phyloP scores from a whole-genome alignment of 2,888 invertebrate genomes.

The Lomographa bimaculata region DNA sequence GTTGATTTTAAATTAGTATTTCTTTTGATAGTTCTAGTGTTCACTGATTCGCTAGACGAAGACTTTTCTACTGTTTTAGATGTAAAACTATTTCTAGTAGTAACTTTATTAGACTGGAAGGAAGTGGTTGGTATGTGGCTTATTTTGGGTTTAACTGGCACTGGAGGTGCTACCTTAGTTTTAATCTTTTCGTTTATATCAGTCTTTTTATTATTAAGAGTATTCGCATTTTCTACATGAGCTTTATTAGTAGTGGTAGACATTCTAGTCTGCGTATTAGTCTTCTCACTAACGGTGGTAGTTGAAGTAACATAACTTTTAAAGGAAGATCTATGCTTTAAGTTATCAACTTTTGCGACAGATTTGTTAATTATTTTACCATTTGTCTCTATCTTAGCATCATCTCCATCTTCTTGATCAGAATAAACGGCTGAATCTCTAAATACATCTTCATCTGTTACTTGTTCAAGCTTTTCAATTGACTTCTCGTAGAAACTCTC shows the following conservation, averaged over 20 bases:
- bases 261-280: slow-evolving; percentile 46
- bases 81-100: slow-evolving; percentile 35
- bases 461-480: slow-evolving; percentile 89
- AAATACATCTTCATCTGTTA: slow-evolving; percentile 87
- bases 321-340: slow-evolving; percentile 58
- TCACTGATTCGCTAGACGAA: slow-evolving; percentile 56
- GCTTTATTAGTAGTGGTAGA: slow-evolving; percentile 25
- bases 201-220: slow-evolving; percentile 43
- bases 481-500: slow-evolving; percentile 91
- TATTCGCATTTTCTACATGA: slow-evolving; percentile 10
- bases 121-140: slow-evolving; percentile 50
- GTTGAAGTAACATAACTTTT: slow-evolving; percentile 54
- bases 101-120: slow-evolving; percentile 38
- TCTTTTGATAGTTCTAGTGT: slow-evolving; percentile 57
- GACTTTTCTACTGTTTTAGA: slow-evolving; percentile 51
- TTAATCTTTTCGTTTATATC: slow-evolving; percentile 57
- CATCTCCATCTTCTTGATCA: slow-evolving; percentile 85
- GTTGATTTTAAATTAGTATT: slow-evolving; percentile 52
- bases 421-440: slow-evolving; percentile 94
- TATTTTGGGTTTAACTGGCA: slow-evolving; percentile 85
- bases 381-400: slow-evolving; percentile 45
- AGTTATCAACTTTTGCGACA: slow-evolving; percentile 55
- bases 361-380: slow-evolving; percentile 49
- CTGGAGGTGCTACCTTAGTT: slow-evolving; percentile 84
- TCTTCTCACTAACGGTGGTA: slow-evolving; percentile 50